Evolutionary conservation across 2,888 invertebrate genomes (phyloP).

Genomic region (Platycnemis pennipes): DNA sequence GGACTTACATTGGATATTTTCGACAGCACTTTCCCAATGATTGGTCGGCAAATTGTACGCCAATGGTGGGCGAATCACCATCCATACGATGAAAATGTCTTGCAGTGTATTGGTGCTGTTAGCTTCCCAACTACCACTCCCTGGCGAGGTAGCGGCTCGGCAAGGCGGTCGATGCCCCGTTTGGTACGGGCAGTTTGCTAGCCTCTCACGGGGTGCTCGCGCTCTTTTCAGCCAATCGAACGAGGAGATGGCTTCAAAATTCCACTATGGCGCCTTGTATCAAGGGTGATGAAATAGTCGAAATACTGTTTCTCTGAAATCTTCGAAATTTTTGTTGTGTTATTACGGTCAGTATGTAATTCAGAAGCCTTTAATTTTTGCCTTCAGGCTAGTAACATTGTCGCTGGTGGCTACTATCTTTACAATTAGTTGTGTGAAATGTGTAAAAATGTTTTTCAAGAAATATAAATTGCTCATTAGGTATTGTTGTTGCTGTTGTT

Average conservation of each 20-base stretch:
- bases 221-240: conserved; percentile 43
- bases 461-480: not conserved
- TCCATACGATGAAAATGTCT: conserved; percentile 69
- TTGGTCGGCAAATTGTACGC: conserved; percentile 93
- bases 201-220: conserved; percentile 50
- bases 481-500: not conserved
- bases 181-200: conserved; percentile 43
- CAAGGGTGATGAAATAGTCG: not conserved
- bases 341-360: not conserved
- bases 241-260: conserved; percentile 24
- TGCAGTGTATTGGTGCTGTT: conserved; percentile 72
- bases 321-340: not conserved
- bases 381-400: not conserved
- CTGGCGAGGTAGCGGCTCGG: conserved; percentile 76
- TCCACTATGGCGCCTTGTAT: not conserved
- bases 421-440: not conserved
- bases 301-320: not conserved
- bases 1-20: conserved; percentile 88
- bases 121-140: conserved; percentile 82
- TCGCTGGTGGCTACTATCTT: not conserved
- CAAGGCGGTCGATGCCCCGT: conserved; percentile 69
- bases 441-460: not conserved
- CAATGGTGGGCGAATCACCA: conserved; percentile 87
- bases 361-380: not conserved
- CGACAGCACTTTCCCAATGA: conserved; percentile 90